These are phyloP conservation scores for Drosophila tristis DNA, from an alignment of 1,140 invertebrate species.

Conservation along the genomic window DNA sequence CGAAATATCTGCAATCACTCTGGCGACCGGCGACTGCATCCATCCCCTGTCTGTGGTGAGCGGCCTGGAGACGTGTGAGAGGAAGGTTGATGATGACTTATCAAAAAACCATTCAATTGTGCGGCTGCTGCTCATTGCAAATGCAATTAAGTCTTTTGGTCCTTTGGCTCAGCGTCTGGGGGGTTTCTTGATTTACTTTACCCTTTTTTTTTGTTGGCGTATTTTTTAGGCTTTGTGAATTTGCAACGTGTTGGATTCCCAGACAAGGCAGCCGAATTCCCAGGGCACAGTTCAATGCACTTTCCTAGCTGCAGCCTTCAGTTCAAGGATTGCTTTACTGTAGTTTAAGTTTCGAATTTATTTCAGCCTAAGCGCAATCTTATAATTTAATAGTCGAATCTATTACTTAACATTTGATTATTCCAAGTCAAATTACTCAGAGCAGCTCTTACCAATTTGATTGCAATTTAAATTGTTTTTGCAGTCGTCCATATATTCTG, in stretches of 20 bases:
- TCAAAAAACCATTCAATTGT: slow-evolving; percentile 70
- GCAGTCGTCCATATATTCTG: no score
- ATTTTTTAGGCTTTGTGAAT: slow-evolving; percentile 57
- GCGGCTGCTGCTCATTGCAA: slow-evolving; percentile 24
- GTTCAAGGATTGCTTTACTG: neutral
- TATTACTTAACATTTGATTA: no score
- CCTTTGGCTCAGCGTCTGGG: slow-evolving; percentile 30
- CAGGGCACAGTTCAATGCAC: slow-evolving; percentile 71
- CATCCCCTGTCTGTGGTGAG: slow-evolving; percentile 19
- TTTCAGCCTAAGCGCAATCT: no score
- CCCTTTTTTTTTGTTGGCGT: slow-evolving; percentile 23
- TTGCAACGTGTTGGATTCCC: slow-evolving; percentile 56
- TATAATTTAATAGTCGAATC: no score
- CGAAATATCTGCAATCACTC: slow-evolving; percentile 70
- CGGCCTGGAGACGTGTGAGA: neutral
- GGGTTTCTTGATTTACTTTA: slow-evolving; percentile 21
- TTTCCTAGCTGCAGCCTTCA: slow-evolving; percentile 37
- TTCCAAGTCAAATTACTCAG: no score
- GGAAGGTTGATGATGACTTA: slow-evolving; percentile 70
- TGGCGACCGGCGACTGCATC: slow-evolving; percentile 50
- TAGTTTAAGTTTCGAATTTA: neutral
- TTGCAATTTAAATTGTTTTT: no score
- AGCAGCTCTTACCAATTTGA: no score
- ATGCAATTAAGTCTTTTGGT: slow-evolving; percentile 63
- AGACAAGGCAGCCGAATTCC: slow-evolving; percentile 56